phyloP scores from a whole-genome alignment of 2,113 vertebrate species.

The Hippocampus mohnikei region DNA sequence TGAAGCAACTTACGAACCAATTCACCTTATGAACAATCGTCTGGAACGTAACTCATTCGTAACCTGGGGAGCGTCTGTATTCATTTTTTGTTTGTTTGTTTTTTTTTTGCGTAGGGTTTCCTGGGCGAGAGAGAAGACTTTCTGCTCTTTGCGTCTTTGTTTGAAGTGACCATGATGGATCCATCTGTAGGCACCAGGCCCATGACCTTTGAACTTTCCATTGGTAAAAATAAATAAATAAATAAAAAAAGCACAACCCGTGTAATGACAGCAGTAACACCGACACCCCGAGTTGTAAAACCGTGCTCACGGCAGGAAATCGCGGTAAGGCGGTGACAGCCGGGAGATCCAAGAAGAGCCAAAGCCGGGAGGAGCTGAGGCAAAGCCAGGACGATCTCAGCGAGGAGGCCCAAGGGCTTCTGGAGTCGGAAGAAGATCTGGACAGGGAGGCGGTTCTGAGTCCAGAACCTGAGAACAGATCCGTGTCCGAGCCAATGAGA shows the following conservation, averaged over 20 bases:
- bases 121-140: conserved; percentile 84
- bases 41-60: too few relatives aligned
- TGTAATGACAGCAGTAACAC: not conserved
- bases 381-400: conserved; percentile 59
- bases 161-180: conserved; percentile 92
- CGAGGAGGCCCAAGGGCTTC: conserved; percentile 48
- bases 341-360: conserved; percentile 63
- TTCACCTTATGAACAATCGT: too few relatives aligned
- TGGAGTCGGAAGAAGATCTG: conserved; percentile 67
- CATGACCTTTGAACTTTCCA: conserved; percentile 86
- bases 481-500: conserved; percentile 70
- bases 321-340: conserved; percentile 78
- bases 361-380: conserved; percentile 46
- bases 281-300: not conserved
- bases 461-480: conserved; percentile 64
- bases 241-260: not conserved
- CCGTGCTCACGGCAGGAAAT: conserved; percentile 71
- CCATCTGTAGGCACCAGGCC: conserved; percentile 73
- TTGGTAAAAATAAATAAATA: too few relatives aligned
- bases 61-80: too few relatives aligned
- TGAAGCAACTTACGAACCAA: too few relatives aligned
- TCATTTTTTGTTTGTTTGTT: too few relatives aligned
- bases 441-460: conserved; percentile 63
- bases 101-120: conserved; percentile 66
- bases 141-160: conserved; percentile 84